phyloP scores from a whole-genome alignment of 2,888 invertebrate species.

The Anarsia innoxiella region DNA sequence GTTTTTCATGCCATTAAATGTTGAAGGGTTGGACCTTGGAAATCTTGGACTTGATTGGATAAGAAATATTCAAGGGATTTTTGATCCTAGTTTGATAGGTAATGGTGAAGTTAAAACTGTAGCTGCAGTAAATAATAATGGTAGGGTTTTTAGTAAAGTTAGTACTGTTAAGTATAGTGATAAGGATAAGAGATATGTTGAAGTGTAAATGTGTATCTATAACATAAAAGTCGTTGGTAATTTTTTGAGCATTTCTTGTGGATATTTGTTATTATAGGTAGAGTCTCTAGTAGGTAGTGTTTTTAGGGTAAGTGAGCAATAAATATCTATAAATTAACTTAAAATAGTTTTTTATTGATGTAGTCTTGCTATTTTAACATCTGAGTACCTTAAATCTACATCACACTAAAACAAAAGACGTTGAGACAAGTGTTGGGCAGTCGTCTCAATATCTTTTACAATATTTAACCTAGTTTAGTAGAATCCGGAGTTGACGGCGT shows the following conservation, averaged over 20 bases:
- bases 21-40: conserved; percentile 28
- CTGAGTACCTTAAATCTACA: conserved; percentile 11
- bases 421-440: conserved; percentile 46
- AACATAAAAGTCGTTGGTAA: too few relatives aligned
- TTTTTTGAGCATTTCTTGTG: too few relatives aligned
- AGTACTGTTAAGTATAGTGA: conserved; percentile 37
- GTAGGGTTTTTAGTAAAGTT: conserved; percentile 43
- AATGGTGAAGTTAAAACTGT: conserved; percentile 31
- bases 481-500: conserved; percentile 47
- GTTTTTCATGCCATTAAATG: conserved; percentile 32
- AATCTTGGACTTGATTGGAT: conserved; percentile 34
- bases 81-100: conserved; percentile 34
- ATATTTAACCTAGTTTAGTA: conserved; percentile 28
- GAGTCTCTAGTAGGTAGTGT: too few relatives aligned
- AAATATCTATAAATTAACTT: conserved; percentile 12
- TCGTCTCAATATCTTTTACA: conserved; percentile 49
- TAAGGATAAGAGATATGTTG: conserved; percentile 20
- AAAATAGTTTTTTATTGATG: conserved; percentile 35
- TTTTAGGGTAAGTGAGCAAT: too few relatives aligned
- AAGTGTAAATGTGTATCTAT: too few relatives aligned
- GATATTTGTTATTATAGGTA: too few relatives aligned
- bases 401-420: conserved; percentile 31
- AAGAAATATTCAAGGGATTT: conserved; percentile 33
- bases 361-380: conserved; percentile 2
- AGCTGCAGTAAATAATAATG: conserved; percentile 44